These are phyloP conservation scores for Ectropis grisescens DNA, from an alignment of 1,140 invertebrate genomes.

Conservation along the genomic window DNA sequence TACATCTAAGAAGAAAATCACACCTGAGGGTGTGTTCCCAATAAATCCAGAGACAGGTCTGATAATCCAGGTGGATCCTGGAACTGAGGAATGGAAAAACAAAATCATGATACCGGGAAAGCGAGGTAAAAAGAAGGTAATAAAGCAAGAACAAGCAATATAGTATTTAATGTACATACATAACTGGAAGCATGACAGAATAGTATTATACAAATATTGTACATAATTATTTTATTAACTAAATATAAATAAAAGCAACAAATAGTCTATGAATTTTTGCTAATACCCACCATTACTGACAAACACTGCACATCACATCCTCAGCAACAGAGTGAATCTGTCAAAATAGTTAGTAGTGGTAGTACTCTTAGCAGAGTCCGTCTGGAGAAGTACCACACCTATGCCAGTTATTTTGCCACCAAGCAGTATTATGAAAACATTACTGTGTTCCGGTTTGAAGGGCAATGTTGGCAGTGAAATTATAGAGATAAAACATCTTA, in stretches of 20 bases:
- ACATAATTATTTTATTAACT: not conserved
- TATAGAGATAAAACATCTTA: not conserved
- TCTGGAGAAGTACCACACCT: too few species aligned
- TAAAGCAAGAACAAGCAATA: constrained; percentile 21
- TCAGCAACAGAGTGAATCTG: too few species aligned
- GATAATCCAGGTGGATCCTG: constrained; percentile 14
- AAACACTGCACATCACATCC: too few species aligned
- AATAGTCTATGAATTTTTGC: not conserved
- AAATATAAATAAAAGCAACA: not conserved
- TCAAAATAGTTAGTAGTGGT: too few species aligned
- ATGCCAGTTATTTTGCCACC: too few species aligned
- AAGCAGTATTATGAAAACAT: too few species aligned
- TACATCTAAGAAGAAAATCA: constrained; percentile 44
- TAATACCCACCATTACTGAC: not conserved
- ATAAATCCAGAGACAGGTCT: constrained; percentile 36
- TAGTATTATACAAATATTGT: too few species aligned
- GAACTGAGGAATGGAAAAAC: constrained; percentile 41
- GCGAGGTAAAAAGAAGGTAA: constrained; percentile 25
- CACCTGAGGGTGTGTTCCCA: constrained; percentile 40
- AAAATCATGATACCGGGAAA: constrained; percentile 32
- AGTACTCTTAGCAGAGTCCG: too few species aligned
- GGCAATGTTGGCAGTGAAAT: too few species aligned
- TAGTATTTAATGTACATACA: not conserved
- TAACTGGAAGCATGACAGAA: not conserved
- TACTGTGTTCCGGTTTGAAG: too few species aligned